Percentiles rank a stretch among this genome's conserved stretches.
These are phyloP conservation scores for Poeciliopsis occidentalis DNA, from an alignment of 2,113 vertebrate species.

Conservation along the genomic window DNA sequence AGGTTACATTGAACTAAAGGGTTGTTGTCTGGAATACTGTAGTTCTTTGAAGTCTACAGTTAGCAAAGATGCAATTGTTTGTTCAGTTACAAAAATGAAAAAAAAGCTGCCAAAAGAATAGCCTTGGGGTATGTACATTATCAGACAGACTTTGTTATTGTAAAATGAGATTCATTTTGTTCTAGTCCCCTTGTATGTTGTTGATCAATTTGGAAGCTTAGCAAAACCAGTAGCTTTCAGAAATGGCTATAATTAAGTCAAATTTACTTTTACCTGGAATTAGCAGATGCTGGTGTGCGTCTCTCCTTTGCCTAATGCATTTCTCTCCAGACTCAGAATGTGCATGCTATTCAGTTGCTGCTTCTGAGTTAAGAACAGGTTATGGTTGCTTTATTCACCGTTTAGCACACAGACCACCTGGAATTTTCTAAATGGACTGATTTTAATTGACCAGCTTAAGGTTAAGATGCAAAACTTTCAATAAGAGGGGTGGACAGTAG, in stretches of 20 bases:
- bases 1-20: slow-evolving; percentile 28
- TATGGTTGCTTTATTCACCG: slow-evolving; percentile 27
- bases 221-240: slow-evolving; percentile 31
- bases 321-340: not conserved
- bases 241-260: slow-evolving; percentile 59
- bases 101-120: slow-evolving; percentile 11
- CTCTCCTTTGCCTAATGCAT: slow-evolving; percentile 12
- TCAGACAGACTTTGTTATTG: slow-evolving; percentile 32
- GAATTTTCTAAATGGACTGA: slow-evolving; percentile 30
- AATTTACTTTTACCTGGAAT: slow-evolving; percentile 63
- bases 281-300: not conserved
- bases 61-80: slow-evolving; percentile 51
- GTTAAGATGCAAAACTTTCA: slow-evolving; percentile 24
- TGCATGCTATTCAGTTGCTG: slow-evolving; percentile 3
- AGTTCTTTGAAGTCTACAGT: slow-evolving; percentile 33
- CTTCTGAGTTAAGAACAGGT: slow-evolving; percentile 10
- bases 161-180: slow-evolving; percentile 41
- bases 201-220: slow-evolving; percentile 60
- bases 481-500: not conserved
- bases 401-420: slow-evolving; percentile 32
- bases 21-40: slow-evolving; percentile 36
- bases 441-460: slow-evolving; percentile 19
- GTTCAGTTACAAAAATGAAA: slow-evolving; percentile 35
- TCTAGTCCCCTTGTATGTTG: slow-evolving; percentile 42
- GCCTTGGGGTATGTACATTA: slow-evolving; percentile 40